Evolutionary conservation across 2,113 vertebrate genomes (phyloP), one percentile per base, ranked within the genome.

Genomic region (Onychostruthus taczanowskii): DNA sequence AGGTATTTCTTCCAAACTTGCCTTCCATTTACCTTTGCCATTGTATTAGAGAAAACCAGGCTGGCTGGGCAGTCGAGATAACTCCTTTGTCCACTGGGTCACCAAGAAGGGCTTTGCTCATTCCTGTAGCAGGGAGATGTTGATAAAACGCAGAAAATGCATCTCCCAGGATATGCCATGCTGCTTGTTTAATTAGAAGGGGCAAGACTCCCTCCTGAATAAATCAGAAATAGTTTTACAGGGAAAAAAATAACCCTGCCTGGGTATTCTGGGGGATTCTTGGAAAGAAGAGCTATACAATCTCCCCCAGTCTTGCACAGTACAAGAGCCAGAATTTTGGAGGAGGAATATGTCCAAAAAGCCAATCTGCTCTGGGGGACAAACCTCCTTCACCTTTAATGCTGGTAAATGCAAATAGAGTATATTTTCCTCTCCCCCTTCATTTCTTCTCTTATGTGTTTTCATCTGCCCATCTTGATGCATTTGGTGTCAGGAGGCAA

Each of bases 201-300:
- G 84, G 63, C 80, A 87, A 86, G 37, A 55, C 16, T 94, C 59
- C n/a, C 84, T 86, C 49, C 33, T 89, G 90, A 91, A 80, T 86
- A 77, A 84, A 84, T 35, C 84, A 91, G 39, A 86, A 95, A 96
- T 83, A 93, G 58, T 67, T 35, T 91, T 89, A 41, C 62, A 89
- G 76, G 46, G 27, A 56, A 90, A 89, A 80, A 80, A 92, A 75
- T 73, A 84, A 86, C 66, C 68, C 59, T 73, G 49, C 53, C 41
- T 73, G 23, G 4, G 30, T 88, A n/a, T 68, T 89, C 35, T 75
- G 62, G 70, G 53, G 78, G 35, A 50, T 56, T 62, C 46, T 63
- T 13, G 1, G 47, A 76, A 86, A 55, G 44, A 86, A 33, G 6
- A 90, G 44, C 23, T 63, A 11, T 12, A 12, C 22, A 46, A 47